Base-by-base conservation (phyloP, 1,140 invertebrate genomes). In the Dermatophagoides farinae region DNA sequence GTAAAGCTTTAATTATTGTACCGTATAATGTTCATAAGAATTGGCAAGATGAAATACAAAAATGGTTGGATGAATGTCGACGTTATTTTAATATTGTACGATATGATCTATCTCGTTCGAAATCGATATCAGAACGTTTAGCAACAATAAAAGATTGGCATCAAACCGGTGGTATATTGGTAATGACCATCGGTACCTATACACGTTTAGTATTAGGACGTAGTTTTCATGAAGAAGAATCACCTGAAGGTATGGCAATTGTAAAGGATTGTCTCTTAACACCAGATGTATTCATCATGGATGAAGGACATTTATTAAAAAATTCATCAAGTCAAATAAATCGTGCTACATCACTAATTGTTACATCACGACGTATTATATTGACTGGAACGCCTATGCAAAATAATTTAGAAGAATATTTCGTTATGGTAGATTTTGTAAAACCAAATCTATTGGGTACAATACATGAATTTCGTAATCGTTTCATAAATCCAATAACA, bases 381-480 rank as follows among this genome's bases (percentile, higher is more conserved):
- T 74, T 96, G 6, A 96, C 91, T 11, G 91, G 91, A 20, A 95
- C 93, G 77, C 91, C 91, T 0, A 70, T 96, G 16, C 91, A 96
- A 73, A 96, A 96, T 71, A 95, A 95, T 74, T 72, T 96, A 1
- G 72, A 90, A 22, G 91, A 96, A 72, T 96, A 96, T 70, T 95
- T 88, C 86, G 76, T 86, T 68, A 92, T 92, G 88, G 88, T 93
- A 4, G 87, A 93, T 66, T 96, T 93, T 70, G 89, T 95, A 0
- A 77, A 90, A 51, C 91, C 91, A 0, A 92, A 91, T 74, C 75
- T 76, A 86, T 65, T 79, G 18, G 91, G 89, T 49, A 87, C 84
- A 8, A 88, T 90, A 70, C 88, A 85, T 0, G 89, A 93, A 70
- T 96, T 96, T 71, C 83, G 82, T 64, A 92, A 92, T 69, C 92